Evolutionary conservation across 1,140 invertebrate genomes (phyloP).

Genomic region (Eurosta solidaginis): DNA sequence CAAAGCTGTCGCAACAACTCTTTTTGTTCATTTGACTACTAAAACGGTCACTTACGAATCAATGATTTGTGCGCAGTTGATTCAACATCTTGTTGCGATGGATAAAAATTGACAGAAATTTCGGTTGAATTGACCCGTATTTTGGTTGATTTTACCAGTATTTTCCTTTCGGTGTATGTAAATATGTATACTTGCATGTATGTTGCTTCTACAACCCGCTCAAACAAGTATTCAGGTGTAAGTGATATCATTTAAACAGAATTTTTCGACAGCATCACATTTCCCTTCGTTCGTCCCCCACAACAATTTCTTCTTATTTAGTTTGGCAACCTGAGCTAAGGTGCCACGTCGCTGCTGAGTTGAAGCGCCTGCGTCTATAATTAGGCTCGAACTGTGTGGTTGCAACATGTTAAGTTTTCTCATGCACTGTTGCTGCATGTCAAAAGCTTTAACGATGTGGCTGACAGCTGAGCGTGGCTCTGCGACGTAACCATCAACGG

Average conservation of each 20-base stretch:
- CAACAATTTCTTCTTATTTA: not conserved
- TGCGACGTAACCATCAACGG: not conserved
- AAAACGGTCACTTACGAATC: too few species aligned
- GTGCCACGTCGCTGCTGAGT: too few species aligned
- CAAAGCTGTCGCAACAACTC: too few species aligned
- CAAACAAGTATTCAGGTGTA: not conserved
- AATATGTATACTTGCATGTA: too few species aligned
- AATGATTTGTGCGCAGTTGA: too few species aligned
- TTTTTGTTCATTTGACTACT: too few species aligned
- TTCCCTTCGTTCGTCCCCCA: not conserved
- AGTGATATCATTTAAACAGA: not conserved
- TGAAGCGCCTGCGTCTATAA: conserved; percentile 14
- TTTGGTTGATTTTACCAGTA: too few species aligned
- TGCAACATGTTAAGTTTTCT: conserved; percentile 27
- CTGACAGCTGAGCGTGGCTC: conserved; percentile 25
- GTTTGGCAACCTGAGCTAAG: not conserved
- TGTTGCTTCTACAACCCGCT: too few species aligned
- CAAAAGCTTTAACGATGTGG: conserved; percentile 27
- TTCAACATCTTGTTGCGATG: too few species aligned
- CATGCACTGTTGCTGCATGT: conserved; percentile 23
- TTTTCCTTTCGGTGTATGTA: too few species aligned
- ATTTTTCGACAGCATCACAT: not conserved
- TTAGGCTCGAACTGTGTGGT: conserved; percentile 31
- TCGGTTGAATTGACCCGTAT: too few species aligned
- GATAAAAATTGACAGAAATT: too few species aligned